phyloP scores from a whole-genome alignment of 2,797 vertebrate species.

The Iguana delicatissima region DNA sequence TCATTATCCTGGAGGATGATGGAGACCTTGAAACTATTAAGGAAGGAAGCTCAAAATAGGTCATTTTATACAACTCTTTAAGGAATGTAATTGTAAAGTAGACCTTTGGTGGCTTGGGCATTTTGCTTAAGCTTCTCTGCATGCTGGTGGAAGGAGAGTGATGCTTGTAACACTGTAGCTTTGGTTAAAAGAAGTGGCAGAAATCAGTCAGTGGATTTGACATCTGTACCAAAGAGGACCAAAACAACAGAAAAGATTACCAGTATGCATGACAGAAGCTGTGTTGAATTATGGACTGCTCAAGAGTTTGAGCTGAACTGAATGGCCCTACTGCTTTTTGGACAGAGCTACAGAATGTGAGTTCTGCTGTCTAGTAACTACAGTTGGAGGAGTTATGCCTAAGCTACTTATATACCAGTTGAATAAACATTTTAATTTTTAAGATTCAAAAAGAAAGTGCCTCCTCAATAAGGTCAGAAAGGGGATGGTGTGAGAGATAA shows the following conservation, averaged over 20 bases:
- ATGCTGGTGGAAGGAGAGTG: conserved; percentile 18
- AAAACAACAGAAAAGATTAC: conserved; percentile 13
- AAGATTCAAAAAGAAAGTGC: conserved; percentile 52
- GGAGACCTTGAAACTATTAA: conserved; percentile 25
- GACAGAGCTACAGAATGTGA: conserved; percentile 2
- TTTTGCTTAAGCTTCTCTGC: conserved; percentile 24
- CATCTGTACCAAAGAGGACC: conserved; percentile 40
- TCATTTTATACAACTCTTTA: conserved; percentile 28
- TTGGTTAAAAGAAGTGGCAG: conserved; percentile 22
- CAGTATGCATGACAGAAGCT: conserved; percentile 3
- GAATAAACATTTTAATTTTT: conserved; percentile 39
- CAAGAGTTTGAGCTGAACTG: conserved; percentile 27
- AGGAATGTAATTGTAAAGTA: not conserved
- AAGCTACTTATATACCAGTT: not conserved
- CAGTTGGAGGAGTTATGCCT: not conserved
- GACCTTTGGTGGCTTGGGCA: conserved; percentile 13
- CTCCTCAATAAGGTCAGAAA: conserved; percentile 58
- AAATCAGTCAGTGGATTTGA: conserved; percentile 33
- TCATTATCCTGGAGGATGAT: conserved; percentile 2
- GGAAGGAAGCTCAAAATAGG: conserved; percentile 13
- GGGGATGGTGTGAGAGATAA: not conserved
- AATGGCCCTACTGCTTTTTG: conserved; percentile 12
- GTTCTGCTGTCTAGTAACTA: conserved; percentile 13
- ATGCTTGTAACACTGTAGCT: not conserved
- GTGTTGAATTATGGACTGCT: conserved; percentile 19